Evolutionary conservation across 2,888 invertebrate species (phyloP).

Genomic region (Hydropsyche betteni): DNA sequence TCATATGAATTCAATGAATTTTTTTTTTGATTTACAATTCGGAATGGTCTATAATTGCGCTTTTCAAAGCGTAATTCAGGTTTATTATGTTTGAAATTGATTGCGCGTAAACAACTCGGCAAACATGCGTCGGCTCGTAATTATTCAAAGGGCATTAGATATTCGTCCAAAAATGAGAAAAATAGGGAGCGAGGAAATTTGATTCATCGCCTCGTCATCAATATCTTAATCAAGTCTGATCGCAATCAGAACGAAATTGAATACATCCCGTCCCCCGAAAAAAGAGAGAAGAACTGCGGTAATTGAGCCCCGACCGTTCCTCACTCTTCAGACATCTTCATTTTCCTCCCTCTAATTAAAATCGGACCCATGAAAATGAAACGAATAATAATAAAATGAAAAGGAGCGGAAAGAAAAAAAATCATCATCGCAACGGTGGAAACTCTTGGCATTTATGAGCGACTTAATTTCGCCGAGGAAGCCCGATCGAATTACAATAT

Average conservation of each 20-base stretch:
- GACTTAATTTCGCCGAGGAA: constrained; percentile 42
- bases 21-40: too few relatives aligned
- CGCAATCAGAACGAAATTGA: constrained; percentile 47
- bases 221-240: constrained; percentile 48
- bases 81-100: too few relatives aligned
- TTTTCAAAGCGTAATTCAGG: too few relatives aligned
- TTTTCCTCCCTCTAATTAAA: constrained; percentile 64
- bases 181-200: constrained; percentile 29
- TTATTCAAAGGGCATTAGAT: neutral
- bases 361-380: constrained; percentile 56
- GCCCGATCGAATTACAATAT: constrained; percentile 68
- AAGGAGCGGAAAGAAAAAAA: constrained; percentile 58
- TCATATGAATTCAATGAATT: too few relatives aligned
- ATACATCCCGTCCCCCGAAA: constrained; percentile 40
- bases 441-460: constrained; percentile 56
- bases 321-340: constrained; percentile 57
- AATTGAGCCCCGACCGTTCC: constrained; percentile 51
- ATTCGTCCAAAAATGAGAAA: constrained; percentile 9
- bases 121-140: too few relatives aligned
- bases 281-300: constrained; percentile 14
- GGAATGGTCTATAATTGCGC: too few relatives aligned
- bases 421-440: neutral
- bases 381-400: neutral
- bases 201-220: constrained; percentile 43
- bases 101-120: too few relatives aligned